Percentiles rank a stretch among this genome's conserved stretches.
Conservation (phyloP, 2,113 vertebrate species). For the Desmodus rotundus region DNA sequence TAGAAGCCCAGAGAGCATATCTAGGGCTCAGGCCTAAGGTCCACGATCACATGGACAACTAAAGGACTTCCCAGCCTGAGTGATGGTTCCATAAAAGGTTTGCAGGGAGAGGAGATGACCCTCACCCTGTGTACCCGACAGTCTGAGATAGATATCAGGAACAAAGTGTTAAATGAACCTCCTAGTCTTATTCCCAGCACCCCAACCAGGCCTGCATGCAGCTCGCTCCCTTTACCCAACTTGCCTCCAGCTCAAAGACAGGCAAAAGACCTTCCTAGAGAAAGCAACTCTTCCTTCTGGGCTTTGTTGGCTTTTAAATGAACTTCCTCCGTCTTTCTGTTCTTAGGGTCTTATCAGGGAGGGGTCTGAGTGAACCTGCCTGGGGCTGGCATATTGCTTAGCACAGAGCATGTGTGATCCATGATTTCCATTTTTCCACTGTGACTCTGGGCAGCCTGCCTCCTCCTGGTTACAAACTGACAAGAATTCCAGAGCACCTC, state of each 20-base stretch:
- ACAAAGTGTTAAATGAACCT: not conserved
- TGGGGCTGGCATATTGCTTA: not conserved
- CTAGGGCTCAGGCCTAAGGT: not conserved
- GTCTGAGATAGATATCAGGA: not conserved
- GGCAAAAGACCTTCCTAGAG: not conserved
- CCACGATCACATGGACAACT: not conserved
- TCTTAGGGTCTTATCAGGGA: not conserved
- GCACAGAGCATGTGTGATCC: not conserved
- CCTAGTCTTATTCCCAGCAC: not conserved
- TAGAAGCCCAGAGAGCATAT: not conserved
- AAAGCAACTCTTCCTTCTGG: not conserved
- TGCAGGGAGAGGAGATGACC: not conserved
- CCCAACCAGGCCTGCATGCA: not conserved
- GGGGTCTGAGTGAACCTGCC: not conserved
- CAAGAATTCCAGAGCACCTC: not conserved
- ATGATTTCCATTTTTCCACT: not conserved
- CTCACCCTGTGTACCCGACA: not conserved
- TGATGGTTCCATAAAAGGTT: not conserved
- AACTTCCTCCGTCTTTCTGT: not conserved
- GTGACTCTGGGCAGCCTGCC: not conserved
- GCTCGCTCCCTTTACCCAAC: not conserved
- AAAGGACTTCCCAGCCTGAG: not conserved
- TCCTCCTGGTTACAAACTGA: not conserved
- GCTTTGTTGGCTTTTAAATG: not conserved
- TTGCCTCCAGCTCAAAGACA: not conserved